Base-by-base conservation (phyloP, 2,888 invertebrate species). In the Campoplex nolae region DNA sequence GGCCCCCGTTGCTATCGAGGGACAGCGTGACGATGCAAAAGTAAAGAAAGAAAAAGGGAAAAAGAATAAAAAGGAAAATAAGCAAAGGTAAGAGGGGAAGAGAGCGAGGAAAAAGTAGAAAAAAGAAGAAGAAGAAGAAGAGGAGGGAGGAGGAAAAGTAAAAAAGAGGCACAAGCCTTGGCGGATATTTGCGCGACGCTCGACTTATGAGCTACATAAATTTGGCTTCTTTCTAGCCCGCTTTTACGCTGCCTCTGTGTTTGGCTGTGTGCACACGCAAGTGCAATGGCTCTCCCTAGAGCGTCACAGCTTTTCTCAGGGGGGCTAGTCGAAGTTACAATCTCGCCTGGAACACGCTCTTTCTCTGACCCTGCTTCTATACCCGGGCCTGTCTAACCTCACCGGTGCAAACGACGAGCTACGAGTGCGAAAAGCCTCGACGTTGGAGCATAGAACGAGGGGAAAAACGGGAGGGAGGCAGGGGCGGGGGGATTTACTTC, bases 191-290 rank as follows among this genome's bases (percentile, higher is more conserved):
- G 84, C 84, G 79, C 86, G 84, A 73, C 83, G 79, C 81, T 67
- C 84, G 87, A 88, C 88, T 88, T 88, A 87, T 87, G 88, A 88
- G 87, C 87, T 84, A 87, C 87, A 88, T 88, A 88, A 88, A 88
- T 88, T 88, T 86, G 74, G 78, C 82, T 88, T 86, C 84, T 87
- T 87, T 75, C 75, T 75, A 79, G 81, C 81, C 76, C 62, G 70
- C 38, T 67, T 80, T 79, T 74, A 54, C 79, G 45, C 70, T 77
- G 71, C 32, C 32, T 23, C 13, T 32, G 28, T 62, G 62, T 62
- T 16, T 62, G 13, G 28, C 3, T 56, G 67, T 67, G 71, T 51
- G 48, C 23, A 54, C 18, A 65, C 81, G 28, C 62, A 8, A 45
- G 76, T 76, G 71, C 38, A 23, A 56, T 54, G 67, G 67, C 80